Base-by-base conservation (phyloP, 2,888 invertebrate genomes). In the Cinara cedri region DNA sequence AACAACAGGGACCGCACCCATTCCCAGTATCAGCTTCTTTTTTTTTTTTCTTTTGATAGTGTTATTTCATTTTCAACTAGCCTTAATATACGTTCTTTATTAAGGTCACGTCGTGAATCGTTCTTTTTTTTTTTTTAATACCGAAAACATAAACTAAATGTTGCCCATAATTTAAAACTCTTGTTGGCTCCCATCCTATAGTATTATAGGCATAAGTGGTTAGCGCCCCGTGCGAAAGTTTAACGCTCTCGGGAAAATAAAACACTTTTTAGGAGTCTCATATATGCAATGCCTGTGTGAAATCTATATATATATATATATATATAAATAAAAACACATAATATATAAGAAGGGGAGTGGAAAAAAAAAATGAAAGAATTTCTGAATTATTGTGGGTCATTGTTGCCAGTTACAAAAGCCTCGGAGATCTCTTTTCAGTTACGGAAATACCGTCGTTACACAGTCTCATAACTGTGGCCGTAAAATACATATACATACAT, bases 371-470 rank as follows among this genome's bases (percentile, higher is more conserved):
- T 44, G 34, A 44, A 65, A 54, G 54, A 66, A 76, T 55, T 66
- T 66, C n/a, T 76, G 66, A 66, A 76, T 66, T 76, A 66, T 68
- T 76, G 44, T 66, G 44, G 46, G 46, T 66, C 46, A 66, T 66
- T 76, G 66, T 68, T 76, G 54, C 55, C 55, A 55, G 55, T 76
- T 76, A 66, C 76, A 76, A 76, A 66, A 57, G 76, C 57, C 55
- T 49, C 13, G 57, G 19, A 76, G 44, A 76, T 68, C 54, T 76
- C 66, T 76, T 76, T 76, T 66, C 66, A 55, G 51, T 54, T 46
- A 76, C 66, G 57, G 46, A 76, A 76, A 76, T 57, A 76, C 57
- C 44, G 26, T 76, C 76, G 46, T 76, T 76, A 76, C 66, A 76
- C 26, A 19, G 66, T 57, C 26, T 65, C 26, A 68, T 66, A 75